Percentiles rank a stretch among this genome's conserved stretches.
These are phyloP conservation scores for Dreissena rostriformis DNA, from an alignment of 1,140 invertebrate genomes.

Conservation along the genomic window DNA sequence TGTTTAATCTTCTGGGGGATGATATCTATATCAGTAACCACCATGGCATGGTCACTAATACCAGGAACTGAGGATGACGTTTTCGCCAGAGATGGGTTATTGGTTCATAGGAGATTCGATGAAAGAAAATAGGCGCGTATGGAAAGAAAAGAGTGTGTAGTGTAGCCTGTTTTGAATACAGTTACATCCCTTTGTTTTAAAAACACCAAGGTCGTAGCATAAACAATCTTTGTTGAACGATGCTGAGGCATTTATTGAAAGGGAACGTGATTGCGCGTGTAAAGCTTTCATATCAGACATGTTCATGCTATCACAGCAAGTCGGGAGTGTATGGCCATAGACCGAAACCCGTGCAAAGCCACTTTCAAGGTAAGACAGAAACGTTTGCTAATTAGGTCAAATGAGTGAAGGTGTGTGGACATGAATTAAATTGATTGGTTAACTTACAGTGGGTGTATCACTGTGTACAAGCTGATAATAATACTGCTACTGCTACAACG, in stretches of 20 bases:
- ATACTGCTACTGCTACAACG: background rate
- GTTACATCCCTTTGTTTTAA: conserved; percentile 26
- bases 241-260: conserved; percentile 6
- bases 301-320: conserved; percentile 48
- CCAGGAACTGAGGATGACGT: no score
- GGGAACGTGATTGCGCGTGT: conserved; percentile 9
- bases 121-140: no score
- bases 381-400: background rate
- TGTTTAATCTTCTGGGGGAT: no score
- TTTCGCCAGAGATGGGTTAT: no score
- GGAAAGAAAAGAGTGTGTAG: no score
- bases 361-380: conserved; percentile 19
- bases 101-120: no score
- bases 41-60: no score
- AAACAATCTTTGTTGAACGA: conserved; percentile 1
- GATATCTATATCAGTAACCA: no score
- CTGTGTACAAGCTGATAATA: background rate
- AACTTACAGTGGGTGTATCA: background rate
- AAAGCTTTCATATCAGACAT: background rate
- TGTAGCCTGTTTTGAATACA: background rate
- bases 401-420: background rate
- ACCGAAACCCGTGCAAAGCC: background rate
- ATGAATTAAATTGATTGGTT: conserved; percentile 9
- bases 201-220: background rate
- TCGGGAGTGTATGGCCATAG: conserved; percentile 55